Evolutionary conservation across 2,113 vertebrate species (phyloP).

Genomic region (Rhombomys opimus): DNA sequence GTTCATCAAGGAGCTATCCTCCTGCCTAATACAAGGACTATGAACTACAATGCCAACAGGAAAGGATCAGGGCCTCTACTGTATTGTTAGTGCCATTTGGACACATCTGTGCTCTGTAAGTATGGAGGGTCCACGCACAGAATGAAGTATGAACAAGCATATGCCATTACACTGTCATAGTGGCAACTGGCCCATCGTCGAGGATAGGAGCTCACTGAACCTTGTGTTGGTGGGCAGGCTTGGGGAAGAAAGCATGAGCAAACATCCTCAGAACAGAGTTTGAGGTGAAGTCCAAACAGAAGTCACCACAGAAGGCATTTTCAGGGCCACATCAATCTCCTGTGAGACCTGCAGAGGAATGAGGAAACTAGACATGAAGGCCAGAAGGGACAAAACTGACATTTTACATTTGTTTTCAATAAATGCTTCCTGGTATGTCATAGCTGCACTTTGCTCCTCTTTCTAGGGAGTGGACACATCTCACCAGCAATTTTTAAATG

Average conservation of each 20-base stretch:
- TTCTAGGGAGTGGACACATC: too few species aligned
- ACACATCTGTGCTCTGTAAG: neutral
- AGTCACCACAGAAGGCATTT: neutral
- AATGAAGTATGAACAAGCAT: neutral
- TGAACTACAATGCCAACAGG: neutral
- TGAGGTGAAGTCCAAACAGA: neutral
- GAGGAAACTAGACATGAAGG: neutral
- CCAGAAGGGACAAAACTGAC: neutral
- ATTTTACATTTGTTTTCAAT: neutral
- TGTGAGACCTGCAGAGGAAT: neutral
- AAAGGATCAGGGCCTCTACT: neutral
- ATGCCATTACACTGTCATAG: neutral
- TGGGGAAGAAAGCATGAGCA: neutral
- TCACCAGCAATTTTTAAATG: neutral
- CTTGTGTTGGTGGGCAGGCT: neutral
- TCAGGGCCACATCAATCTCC: neutral
- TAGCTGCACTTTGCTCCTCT: neutral
- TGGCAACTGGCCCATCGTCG: too few species aligned
- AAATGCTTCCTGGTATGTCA: neutral
- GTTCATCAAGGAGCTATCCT: neutral
- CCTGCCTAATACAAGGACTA: neutral
- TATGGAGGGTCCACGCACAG: neutral
- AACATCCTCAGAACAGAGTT: neutral
- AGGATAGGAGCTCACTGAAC: neutral
- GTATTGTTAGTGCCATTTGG: neutral